Conservation (phyloP, 2,113 vertebrate species). For the Gobio gobio region DNA sequence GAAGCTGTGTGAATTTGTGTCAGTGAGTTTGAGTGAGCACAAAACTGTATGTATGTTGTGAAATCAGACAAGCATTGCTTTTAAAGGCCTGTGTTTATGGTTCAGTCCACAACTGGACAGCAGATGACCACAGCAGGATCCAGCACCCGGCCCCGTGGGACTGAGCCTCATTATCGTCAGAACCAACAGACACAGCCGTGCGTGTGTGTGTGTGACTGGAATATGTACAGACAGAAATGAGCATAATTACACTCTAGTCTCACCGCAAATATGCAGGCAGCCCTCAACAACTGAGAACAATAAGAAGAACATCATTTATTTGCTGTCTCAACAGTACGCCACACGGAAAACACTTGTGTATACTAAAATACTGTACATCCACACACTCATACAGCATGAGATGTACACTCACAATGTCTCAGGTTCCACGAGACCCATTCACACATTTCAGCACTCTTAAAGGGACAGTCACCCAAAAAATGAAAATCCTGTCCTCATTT, state of each 20-base stretch:
- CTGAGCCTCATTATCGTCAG: constrained; percentile 31
- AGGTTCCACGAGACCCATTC: background rate
- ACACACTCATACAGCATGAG: background rate
- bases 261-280: constrained; percentile 65
- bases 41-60: constrained; percentile 1
- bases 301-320: constrained; percentile 25
- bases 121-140: constrained; percentile 54
- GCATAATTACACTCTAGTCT: constrained; percentile 65
- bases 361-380: constrained; percentile 24
- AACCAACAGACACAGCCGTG: constrained; percentile 35
- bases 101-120: constrained; percentile 46
- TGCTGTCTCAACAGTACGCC: constrained; percentile 40
- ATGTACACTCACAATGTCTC: background rate
- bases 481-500: background rate
- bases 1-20: background rate
- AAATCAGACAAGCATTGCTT: constrained; percentile 15
- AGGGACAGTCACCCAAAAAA: constrained; percentile 2
- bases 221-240: constrained; percentile 40
- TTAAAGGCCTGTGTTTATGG: constrained; percentile 42
- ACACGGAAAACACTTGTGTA: background rate
- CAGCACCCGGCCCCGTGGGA: constrained; percentile 37
- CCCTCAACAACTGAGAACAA: constrained; percentile 60
- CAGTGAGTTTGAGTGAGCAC: background rate
- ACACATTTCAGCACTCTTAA: background rate
- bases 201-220: constrained; percentile 38